Percentiles rank a stretch among this genome's conserved stretches.
Evolutionary conservation across 2,888 invertebrate species (phyloP).

Genomic region (Hydriomena furcata): DNA sequence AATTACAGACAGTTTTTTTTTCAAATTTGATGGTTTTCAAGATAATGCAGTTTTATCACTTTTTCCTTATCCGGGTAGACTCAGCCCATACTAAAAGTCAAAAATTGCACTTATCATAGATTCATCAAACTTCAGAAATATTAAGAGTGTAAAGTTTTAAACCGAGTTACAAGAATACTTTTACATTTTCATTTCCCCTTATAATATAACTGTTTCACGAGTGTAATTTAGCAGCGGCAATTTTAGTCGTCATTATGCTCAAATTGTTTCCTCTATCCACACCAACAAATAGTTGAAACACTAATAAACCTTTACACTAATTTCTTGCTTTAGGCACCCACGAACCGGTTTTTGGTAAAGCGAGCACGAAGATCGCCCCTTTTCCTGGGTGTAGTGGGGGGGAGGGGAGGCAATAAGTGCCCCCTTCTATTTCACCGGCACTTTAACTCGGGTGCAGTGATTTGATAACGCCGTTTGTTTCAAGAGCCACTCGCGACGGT

Average conservation of each 20-base stretch:
- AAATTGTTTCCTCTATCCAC: slow-evolving; percentile 26
- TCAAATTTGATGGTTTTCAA: no score
- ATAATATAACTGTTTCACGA: slow-evolving; percentile 6
- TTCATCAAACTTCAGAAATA: no score
- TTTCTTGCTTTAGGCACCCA: slow-evolving; percentile 31
- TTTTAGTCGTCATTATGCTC: slow-evolving; percentile 21
- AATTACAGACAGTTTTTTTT: no score
- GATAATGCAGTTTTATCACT: no score
- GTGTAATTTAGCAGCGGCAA: slow-evolving; percentile 16
- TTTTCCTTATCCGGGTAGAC: no score
- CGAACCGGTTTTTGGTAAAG: slow-evolving; percentile 26
- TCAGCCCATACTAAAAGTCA: no score
- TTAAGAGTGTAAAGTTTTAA: no score
- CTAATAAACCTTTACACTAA: slow-evolving; percentile 29
- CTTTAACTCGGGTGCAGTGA: slow-evolving; percentile 81
- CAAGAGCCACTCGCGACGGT: slow-evolving; percentile 66
- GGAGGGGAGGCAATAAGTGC: slow-evolving; percentile 69
- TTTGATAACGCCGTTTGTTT: slow-evolving; percentile 82
- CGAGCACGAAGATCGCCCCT: slow-evolving; percentile 31
- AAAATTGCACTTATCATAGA: no score
- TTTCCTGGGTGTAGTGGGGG: slow-evolving; percentile 29
- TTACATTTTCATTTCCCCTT: not conserved
- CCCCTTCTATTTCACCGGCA: slow-evolving; percentile 78
- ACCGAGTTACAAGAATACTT: no score
- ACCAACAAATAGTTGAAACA: slow-evolving; percentile 28